These are phyloP conservation scores for Xerus inauris DNA, from an alignment of 2,113 vertebrate species.

Conservation along the genomic window DNA sequence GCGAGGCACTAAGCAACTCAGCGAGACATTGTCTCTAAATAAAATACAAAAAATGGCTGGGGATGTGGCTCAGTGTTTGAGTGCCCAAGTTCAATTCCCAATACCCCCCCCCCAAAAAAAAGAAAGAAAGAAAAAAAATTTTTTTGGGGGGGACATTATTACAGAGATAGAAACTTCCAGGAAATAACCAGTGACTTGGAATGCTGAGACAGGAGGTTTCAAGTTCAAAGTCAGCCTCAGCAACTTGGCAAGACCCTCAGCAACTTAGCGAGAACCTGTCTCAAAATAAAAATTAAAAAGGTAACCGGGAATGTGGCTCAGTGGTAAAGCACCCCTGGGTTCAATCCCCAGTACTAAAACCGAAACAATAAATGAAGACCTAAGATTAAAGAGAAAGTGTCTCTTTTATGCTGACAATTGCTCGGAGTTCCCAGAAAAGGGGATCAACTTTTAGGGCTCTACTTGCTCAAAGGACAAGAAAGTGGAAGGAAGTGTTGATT, in stretches of 20 bases:
- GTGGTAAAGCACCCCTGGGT: not conserved
- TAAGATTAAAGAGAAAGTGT: not conserved
- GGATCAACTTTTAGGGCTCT: not conserved
- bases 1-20: too few relatives aligned
- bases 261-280: not conserved
- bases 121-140: too few relatives aligned
- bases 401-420: not conserved
- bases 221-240: not conserved
- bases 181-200: not conserved
- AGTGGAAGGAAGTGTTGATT: slow-evolving; percentile 43
- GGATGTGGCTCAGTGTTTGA: too few relatives aligned
- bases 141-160: not conserved
- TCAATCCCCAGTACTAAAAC: not conserved
- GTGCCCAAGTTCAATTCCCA: too few relatives aligned
- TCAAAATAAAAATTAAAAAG: not conserved
- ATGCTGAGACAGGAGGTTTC: not conserved
- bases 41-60: too few relatives aligned
- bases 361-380: not conserved
- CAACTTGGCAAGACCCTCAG: not conserved
- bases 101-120: too few relatives aligned
- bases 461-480: not conserved
- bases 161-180: not conserved
- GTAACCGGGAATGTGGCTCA: too few relatives aligned
- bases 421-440: not conserved
- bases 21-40: too few relatives aligned